Evolutionary conservation across 2,888 invertebrate genomes (phyloP), one percentile per base, ranked within the genome.

Genomic region (Geotrupes spiniger): DNA sequence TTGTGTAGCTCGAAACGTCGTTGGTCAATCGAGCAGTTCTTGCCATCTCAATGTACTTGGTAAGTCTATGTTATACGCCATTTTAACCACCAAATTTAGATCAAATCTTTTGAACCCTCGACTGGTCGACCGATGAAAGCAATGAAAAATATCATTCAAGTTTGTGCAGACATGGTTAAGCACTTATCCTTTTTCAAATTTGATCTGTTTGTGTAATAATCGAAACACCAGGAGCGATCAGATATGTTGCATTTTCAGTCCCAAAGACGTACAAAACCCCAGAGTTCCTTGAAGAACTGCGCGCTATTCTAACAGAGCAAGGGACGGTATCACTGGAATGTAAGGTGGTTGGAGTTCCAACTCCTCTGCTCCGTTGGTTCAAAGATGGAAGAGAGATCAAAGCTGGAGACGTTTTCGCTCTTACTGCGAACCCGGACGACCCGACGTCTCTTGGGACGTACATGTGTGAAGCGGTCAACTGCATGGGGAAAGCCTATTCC

Each of bases 311-410:
- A 21, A 92, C 92, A 0, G 89, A 90, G 66, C 87, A 89, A 60
- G 93, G 93, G 31, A 90, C 90, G 0, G 94, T 94, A 8, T 89
- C 91, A 0, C 76, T 95, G 54, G 92, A 92, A 71, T 94, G 94
- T 70, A 93, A 93, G 71, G 92, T 92, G 12, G 84, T 92, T 42
- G 92, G 92, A 10, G 88, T 91, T n/a, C 92, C 93, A 1, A 90
- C 91, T 0, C 84, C 84, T 0, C 70, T 78, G 10, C 64, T 83
- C 33, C 75, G 77, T 57, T 87, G 86, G 87, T 87, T 83, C 70
- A 88, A 92, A 77, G 92, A 92, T 70, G 87, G 87, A 51, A 83
- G 85, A 54, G 91, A 91, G 71, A 92, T 92, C 56, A 88, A 87
- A 69, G 91, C 92, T 0, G 92, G 92, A 0, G 92, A 92, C 68